Evolutionary conservation across 2,888 invertebrate genomes (phyloP).

Genomic region (Heliothis peltigera): DNA sequence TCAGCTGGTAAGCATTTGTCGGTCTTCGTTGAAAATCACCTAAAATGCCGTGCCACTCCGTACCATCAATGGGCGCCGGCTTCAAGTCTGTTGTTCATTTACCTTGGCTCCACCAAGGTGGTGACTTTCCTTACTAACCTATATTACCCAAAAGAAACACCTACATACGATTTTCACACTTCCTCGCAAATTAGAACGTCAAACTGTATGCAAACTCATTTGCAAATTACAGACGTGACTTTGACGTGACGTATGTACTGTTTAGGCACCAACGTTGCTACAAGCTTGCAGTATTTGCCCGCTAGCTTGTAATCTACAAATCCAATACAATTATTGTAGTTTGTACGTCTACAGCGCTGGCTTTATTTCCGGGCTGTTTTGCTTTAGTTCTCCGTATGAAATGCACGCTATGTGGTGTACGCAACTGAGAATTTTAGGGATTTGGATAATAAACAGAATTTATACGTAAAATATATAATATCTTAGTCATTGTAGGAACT

Average conservation of each 20-base stretch:
- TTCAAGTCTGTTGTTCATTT: too few species aligned
- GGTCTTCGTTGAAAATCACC: too few species aligned
- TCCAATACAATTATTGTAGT: slow-evolving; percentile 45
- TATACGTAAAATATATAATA: too few species aligned
- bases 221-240: slow-evolving; percentile 32
- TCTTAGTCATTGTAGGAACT: too few species aligned
- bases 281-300: slow-evolving; percentile 18
- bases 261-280: slow-evolving; percentile 8
- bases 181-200: slow-evolving; percentile 16
- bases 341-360: slow-evolving; percentile 29
- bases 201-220: slow-evolving; percentile 26
- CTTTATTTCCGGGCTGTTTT: slow-evolving; percentile 9
- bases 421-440: not conserved
- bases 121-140: not conserved
- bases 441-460: not conserved
- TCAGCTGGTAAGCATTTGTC: too few species aligned
- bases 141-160: not conserved
- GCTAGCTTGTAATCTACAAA: slow-evolving; percentile 39
- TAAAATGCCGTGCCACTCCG: too few species aligned
- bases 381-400: slow-evolving; percentile 1
- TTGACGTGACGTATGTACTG: slow-evolving; percentile 15
- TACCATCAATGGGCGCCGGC: too few species aligned
- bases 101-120: not conserved
- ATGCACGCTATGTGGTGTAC: not conserved
- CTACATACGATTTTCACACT: slow-evolving; percentile 1